These are phyloP conservation scores for Microctenopoma steveboyesi DNA, from an alignment of 2,797 vertebrate genomes.

Conservation along the genomic window DNA sequence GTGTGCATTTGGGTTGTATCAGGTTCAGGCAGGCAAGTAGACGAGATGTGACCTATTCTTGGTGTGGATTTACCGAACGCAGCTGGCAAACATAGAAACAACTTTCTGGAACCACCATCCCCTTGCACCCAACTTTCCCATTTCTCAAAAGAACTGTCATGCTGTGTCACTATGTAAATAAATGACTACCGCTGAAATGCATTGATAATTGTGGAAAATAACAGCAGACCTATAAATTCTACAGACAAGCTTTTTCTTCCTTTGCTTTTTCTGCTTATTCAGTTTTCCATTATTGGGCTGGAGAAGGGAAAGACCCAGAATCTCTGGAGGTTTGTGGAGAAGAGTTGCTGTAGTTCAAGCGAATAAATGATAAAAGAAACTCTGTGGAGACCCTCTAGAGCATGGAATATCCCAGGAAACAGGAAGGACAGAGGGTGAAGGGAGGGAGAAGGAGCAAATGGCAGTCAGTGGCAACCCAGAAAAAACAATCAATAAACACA, in stretches of 20 bases:
- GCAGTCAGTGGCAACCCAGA: constrained; percentile 6
- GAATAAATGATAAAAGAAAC: constrained; percentile 29
- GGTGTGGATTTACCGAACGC: constrained; percentile 67
- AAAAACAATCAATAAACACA: constrained; percentile 40
- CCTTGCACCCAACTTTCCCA: constrained; percentile 32
- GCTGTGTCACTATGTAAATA: constrained; percentile 73
- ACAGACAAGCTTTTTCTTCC: constrained; percentile 24
- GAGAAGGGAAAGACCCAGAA: constrained; percentile 57
- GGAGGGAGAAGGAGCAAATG: constrained; percentile 20
- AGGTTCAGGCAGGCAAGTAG: constrained; percentile 25
- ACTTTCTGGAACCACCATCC: constrained; percentile 72
- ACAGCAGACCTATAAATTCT: constrained; percentile 52
- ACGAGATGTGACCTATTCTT: constrained; percentile 58
- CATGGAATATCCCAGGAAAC: constrained; percentile 43
- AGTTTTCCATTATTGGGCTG: constrained; percentile 45
- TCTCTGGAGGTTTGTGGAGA: constrained; percentile 58
- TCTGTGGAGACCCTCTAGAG: constrained; percentile 9
- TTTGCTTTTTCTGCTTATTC: constrained; percentile 47
- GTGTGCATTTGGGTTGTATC: constrained; percentile 32
- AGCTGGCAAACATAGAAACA: constrained; percentile 57
- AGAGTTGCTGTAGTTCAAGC: constrained; percentile 39
- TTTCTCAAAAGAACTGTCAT: constrained; percentile 63
- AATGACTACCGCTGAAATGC: constrained; percentile 54
- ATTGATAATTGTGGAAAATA: constrained; percentile 66
- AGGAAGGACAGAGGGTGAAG: constrained; percentile 50